A percentile compares a stretch with the other conserved stretches of the same genome.
phyloP scores from a whole-genome alignment of 2,888 invertebrate genomes.

The Panopea generosa region DNA sequence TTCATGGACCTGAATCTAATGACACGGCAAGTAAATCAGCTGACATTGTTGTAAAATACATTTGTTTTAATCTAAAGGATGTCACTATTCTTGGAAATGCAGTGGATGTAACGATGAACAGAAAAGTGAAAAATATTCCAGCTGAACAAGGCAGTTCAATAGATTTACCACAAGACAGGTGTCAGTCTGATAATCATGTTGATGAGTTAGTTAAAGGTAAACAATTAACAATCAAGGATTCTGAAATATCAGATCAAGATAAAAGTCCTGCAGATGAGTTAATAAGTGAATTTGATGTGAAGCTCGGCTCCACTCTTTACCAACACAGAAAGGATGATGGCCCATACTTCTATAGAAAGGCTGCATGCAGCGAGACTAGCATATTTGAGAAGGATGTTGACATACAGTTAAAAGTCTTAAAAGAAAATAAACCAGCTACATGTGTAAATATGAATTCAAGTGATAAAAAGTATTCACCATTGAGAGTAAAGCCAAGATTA shows the following conservation, averaged over 20 bases:
- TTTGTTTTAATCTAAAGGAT: constrained; percentile 25
- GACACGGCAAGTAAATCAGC: not conserved
- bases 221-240: no score
- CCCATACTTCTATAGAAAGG: constrained; percentile 40
- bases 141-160: no score
- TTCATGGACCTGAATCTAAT: not conserved
- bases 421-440: no score
- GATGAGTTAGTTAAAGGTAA: no score
- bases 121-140: not conserved
- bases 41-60: constrained; percentile 10
- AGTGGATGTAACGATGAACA: not conserved
- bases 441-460: no score
- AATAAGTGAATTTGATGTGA: no score
- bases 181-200: no score
- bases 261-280: no score
- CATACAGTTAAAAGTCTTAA: no score
- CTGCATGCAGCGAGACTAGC: constrained; percentile 10
- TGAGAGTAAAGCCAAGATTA: no score
- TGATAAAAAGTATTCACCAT: no score
- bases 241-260: not conserved
- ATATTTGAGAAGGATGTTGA: not conserved
- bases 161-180: no score
- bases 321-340: constrained; percentile 32
- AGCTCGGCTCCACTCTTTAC: constrained; percentile 15
- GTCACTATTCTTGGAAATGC: constrained; percentile 25